Conservation (phyloP, 2,888 invertebrate genomes). For the Frankliniella fusca region DNA sequence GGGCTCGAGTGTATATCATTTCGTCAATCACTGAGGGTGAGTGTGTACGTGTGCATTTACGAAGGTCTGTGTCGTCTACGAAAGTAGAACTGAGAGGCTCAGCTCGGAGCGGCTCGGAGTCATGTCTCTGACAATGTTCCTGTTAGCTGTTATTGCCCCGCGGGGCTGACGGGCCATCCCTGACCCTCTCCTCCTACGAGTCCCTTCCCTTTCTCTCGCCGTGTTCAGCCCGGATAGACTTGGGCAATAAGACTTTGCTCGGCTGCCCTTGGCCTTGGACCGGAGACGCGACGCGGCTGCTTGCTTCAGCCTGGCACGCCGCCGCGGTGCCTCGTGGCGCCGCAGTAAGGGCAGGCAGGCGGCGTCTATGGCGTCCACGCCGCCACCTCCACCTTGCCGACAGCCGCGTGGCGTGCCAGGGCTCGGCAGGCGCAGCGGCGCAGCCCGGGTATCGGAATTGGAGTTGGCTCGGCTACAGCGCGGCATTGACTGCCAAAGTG, state of each 20-base stretch:
- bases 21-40: too few relatives aligned
- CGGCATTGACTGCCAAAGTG: neutral
- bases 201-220: neutral
- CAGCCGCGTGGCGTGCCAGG: neutral
- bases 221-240: neutral
- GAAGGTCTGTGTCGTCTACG: too few relatives aligned
- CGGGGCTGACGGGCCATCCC: too few relatives aligned
- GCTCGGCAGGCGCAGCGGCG: too few relatives aligned
- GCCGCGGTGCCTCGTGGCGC: neutral
- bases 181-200: neutral
- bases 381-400: too few relatives aligned
- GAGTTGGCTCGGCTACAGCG: neutral
- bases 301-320: neutral
- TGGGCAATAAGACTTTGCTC: neutral
- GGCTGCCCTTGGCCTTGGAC: neutral
- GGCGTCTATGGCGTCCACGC: too few relatives aligned
- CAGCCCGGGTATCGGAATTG: neutral
- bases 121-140: too few relatives aligned
- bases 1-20: neutral
- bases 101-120: neutral
- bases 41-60: too few relatives aligned
- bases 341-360: neutral
- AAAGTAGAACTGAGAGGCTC: neutral
- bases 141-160: too few relatives aligned
- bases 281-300: neutral